phyloP scores from a whole-genome alignment of 2,113 vertebrate genomes.

The Cochlearius cochlearius region DNA sequence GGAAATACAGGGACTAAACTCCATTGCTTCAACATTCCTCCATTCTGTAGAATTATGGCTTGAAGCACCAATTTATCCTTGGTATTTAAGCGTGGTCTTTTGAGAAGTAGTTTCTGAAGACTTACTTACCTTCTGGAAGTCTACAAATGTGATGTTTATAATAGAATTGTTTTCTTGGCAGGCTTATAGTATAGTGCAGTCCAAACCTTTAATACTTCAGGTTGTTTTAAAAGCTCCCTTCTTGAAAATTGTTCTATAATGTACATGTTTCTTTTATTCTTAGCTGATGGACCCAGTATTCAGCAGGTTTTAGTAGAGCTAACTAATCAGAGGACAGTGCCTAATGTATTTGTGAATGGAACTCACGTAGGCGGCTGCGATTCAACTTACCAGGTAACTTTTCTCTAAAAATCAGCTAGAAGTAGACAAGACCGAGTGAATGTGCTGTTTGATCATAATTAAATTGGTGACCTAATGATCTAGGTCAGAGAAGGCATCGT shows the following conservation, averaged over 20 bases:
- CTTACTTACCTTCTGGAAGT: background rate
- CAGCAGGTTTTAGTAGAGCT: conserved; percentile 87
- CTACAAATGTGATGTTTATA: background rate
- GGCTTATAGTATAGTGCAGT: background rate
- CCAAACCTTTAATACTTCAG: background rate
- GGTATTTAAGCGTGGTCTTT: background rate
- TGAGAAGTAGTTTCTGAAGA: background rate
- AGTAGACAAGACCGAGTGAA: background rate
- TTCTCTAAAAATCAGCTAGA: background rate
- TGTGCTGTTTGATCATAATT: background rate
- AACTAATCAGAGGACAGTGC: conserved; percentile 91
- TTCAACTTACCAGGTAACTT: conserved; percentile 84
- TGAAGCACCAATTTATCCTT: background rate
- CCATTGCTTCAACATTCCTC: background rate
- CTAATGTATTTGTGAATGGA: conserved; percentile 94
- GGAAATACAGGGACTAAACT: background rate
- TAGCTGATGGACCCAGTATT: conserved; percentile 86
- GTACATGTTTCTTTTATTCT: background rate
- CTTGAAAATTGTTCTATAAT: background rate
- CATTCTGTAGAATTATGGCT: background rate
- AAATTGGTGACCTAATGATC: background rate
- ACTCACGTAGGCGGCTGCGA: conserved; percentile 91
- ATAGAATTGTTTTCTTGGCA: background rate
- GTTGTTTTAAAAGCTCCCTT: background rate
- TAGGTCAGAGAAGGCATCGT: background rate